Evolutionary conservation across 2,888 invertebrate species (phyloP), one percentile per base, ranked within the genome.

Genomic region (Lymantria dispar): DNA sequence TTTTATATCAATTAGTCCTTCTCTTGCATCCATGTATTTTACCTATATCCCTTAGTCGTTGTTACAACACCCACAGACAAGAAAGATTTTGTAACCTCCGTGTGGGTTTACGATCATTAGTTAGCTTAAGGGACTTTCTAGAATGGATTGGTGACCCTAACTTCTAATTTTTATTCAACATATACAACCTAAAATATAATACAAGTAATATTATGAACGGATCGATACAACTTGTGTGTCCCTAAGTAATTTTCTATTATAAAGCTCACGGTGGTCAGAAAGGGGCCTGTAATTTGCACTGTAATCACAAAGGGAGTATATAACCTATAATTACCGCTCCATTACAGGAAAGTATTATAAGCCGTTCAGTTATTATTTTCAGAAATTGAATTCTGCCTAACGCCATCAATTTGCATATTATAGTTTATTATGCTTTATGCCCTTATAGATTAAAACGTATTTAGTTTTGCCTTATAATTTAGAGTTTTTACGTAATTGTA

Each of bases 351-450:
- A 65, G 62, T 61, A 72, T 75, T 71, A 64, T 68, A 55, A 54
- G 60, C 63, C 66, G 62, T 72, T 68, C 74, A 67, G 68, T 79
- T 72, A 79, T 83, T 85, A 85, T 86, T 85, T 85, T 69, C 69
- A 69, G 72, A 84, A 86, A 87, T 86, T 85, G 83, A 87, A 85
- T 84, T 80, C 78, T 47, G 58, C 70, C 74, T 85, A 81, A 86
- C 81, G 68, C 71, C 52, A 52, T 66, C 79, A 74, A 87, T 87
- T 78, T 85, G 70, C 79, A 78, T 81, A 79, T 3, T 22, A 58
- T 74, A 72, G 38, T n/a, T 33, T 33, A 33, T 10, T 22, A 22
- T 22, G 5, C 22, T 22, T 3, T 22, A 22, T 22, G 2, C 3
- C 22, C 22, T 22, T 22, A 5, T 22, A 22, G 8, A 2, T 33